A percentile compares a stretch with the other conserved stretches of the same genome.
phyloP scores from a whole-genome alignment of 2,888 invertebrate species.

The Dasypolia templi region DNA sequence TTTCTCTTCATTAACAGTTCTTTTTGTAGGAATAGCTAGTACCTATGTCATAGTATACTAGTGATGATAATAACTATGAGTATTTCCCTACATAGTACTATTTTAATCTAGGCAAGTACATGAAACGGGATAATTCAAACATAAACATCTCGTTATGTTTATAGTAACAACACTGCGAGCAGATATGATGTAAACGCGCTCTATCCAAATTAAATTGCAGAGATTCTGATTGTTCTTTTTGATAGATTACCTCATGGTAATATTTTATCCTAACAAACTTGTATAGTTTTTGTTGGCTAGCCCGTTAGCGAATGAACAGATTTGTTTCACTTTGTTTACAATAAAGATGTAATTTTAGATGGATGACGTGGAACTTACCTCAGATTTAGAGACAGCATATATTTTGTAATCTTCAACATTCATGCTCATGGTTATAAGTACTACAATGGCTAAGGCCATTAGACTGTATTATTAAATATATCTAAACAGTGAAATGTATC shows the following conservation, averaged over 20 bases:
- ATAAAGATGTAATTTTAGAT: conserved; percentile 9
- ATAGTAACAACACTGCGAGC: conserved; percentile 43
- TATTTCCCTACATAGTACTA: conserved; percentile 13
- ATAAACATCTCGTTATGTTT: conserved; percentile 31
- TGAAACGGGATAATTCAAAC: conserved; percentile 24
- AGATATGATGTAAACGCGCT: conserved; percentile 36
- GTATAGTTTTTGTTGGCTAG: conserved; percentile 8
- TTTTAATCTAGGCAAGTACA: neutral
- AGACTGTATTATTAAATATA: conserved; percentile 10
- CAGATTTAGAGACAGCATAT: neutral
- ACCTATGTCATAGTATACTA: neutral
- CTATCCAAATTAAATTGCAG: conserved; percentile 24
- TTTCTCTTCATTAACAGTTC: neutral
- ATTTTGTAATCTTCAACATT: neutral
- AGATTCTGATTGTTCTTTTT: conserved; percentile 20
- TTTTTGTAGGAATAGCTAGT: neutral
- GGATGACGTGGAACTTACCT: conserved; percentile 1
- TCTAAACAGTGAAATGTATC: conserved; percentile 43
- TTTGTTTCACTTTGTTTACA: conserved; percentile 21
- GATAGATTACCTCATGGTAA: conserved; percentile 5
- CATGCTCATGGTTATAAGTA: neutral
- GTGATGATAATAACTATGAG: conserved; percentile 2
- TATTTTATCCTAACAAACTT: conserved; percentile 15
- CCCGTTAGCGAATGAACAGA: neutral
- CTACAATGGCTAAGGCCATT: conserved; percentile 20